phyloP scores from a whole-genome alignment of 2,113 vertebrate species.

The Ceyx margarethae region DNA sequence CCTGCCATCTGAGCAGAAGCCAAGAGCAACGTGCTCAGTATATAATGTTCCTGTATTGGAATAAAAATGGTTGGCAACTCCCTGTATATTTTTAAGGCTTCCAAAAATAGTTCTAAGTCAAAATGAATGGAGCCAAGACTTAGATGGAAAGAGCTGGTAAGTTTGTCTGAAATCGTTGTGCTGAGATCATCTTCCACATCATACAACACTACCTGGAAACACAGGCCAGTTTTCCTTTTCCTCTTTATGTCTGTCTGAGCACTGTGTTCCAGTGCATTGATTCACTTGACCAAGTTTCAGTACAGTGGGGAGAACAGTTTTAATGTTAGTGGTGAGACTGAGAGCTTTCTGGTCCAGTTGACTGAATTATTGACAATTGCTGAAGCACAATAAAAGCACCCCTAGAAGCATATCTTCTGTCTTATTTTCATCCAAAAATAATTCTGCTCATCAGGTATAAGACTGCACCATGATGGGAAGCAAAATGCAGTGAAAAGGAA shows the following conservation, averaged over 20 bases:
- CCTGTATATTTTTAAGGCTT: conserved; percentile 63
- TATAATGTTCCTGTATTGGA: conserved; percentile 2
- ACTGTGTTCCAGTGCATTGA: neutral
- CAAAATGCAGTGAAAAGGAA: neutral
- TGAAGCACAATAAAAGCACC: neutral
- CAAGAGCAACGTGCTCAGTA: neutral
- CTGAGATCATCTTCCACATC: conserved; percentile 45
- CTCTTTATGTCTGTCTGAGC: neutral
- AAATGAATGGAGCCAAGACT: conserved; percentile 42
- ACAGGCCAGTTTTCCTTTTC: neutral
- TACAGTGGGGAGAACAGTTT: neutral
- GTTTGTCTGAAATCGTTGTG: neutral
- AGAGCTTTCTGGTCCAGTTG: neutral
- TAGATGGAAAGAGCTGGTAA: conserved; percentile 57
- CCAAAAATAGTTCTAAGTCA: conserved; percentile 59
- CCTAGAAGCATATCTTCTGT: neutral
- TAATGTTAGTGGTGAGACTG: neutral
- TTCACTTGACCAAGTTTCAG: neutral
- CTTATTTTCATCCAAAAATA: neutral
- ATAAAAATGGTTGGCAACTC: conserved; percentile 38
- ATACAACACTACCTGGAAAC: neutral
- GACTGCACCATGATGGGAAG: neutral
- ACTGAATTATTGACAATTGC: neutral
- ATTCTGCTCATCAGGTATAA: neutral
- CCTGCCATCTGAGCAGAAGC: neutral